Base-by-base conservation (phyloP, 2,797 vertebrate species). In the Paramormyrops hopkinsi region DNA sequence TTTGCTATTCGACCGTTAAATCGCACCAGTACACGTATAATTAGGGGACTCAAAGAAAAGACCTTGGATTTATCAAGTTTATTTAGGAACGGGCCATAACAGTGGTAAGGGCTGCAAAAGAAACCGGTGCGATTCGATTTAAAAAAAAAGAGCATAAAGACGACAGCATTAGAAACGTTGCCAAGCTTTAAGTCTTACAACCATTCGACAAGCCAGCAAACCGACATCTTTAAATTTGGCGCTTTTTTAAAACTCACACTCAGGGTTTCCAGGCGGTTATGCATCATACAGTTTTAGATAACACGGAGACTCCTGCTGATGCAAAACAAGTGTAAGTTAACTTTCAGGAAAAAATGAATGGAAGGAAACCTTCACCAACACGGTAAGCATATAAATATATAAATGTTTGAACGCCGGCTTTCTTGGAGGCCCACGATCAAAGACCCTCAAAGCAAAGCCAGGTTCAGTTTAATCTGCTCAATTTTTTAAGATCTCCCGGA, bases 381-480 rank as follows among this genome's bases (percentile, higher is more conserved):
- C 19, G 19, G 6, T 37, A 22, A 56, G 53, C 4, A 22, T 14
- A 9, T 19, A 53, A 65, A 25, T 4, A n/a, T 33, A 29, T 2
- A 29, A 19, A n/a, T 95, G 95, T 96, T 90, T 92, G 95, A 95
- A 93, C 91, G 4, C 7, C 65, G 92, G 91, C 8, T 88, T 87
- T 19, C 91, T 22, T 51, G 41, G 79, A 88, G 86, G 90, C 87
- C 90, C 92, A 94, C 33, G 7, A 3, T 4, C 0, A 1, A 76
- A 84, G 89, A n/a, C 48, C 90, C 69, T 89, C 37, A 33, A n/a
- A 90, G 22, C 44, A 90, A 62, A 25, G 37, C 92, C 93, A 83
- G 29, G 90, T 94, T 95, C 95, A 94, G 41, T 83, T 95, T 95
- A 25, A 14, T 96, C 92, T 95, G 91, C 90, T 95, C 94, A 93